Evolutionary conservation across 2,797 vertebrate species (phyloP), one percentile per base, ranked within the genome.

Genomic region (Gallinago nigripennis): DNA sequence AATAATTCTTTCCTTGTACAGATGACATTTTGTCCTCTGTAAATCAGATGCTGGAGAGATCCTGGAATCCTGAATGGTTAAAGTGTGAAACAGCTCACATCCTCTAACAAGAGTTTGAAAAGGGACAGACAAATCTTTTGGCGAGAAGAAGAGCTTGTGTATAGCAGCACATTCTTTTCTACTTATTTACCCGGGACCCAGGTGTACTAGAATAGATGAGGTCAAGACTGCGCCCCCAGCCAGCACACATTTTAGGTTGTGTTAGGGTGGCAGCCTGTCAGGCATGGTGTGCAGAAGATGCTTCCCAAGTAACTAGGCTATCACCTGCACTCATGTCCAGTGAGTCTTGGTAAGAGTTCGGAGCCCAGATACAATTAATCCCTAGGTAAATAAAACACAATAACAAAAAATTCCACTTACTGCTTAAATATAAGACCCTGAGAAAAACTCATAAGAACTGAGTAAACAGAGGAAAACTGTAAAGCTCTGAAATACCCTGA

Each of bases 401-500:
- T 5, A 86, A 88, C 46, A 82, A 73, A 69, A 65, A 90, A 56
- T 23, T 46, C 54, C 53, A 84, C 33, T 83, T 8, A 16, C 28
- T 69, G 50, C 33, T 85, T 65, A 78, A 78, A 23, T 64, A 12
- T 21, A 90, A 70, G 15, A 50, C 50, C 71, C 60, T 37, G 35
- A n/a, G 45, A 91, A 90, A 92, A 77, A 43, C 63, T 54, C 39
- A 19, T 16, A 35, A 92, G 90, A 88, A 90, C 21, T 77, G 30
- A 43, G 58, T 65, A 92, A 89, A 85, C 50, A 83, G 84, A 88
- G 82, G 77, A 86, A 91, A 91, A 83, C 65, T 51, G 82, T 79
- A 96, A 89, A 97, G 94, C 54, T 25, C 90, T 39, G 54, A 86
- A 96, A 75, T 63, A 78, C 86, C 76, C 73, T 94, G 35, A 90